phyloP scores from a whole-genome alignment of 2,113 vertebrate genomes.

The Paraplagusia blochii region DNA sequence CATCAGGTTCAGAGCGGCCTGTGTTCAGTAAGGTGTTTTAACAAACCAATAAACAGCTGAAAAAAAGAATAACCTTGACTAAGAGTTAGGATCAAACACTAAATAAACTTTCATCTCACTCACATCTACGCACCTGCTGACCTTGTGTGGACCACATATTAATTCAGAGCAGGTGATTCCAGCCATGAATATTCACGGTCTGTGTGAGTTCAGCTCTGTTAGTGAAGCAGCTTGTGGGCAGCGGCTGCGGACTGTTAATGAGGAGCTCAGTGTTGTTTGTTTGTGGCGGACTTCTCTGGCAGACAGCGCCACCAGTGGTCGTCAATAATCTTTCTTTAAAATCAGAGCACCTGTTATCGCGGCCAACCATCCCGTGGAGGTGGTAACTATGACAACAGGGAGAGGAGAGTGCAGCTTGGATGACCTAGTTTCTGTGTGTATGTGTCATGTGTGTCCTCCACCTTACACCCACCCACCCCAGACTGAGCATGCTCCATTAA shows the following conservation, averaged over 20 bases:
- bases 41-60: too few species aligned
- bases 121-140: slow-evolving; percentile 22
- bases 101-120: slow-evolving; percentile 34
- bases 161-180: slow-evolving; percentile 21
- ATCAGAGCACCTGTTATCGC: slow-evolving; percentile 68
- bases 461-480: slow-evolving; percentile 26
- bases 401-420: slow-evolving; percentile 61
- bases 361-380: slow-evolving; percentile 62
- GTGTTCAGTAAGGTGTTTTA: too few species aligned
- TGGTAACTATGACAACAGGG: slow-evolving; percentile 74
- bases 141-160: slow-evolving; percentile 17
- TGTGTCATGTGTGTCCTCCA: slow-evolving; percentile 27
- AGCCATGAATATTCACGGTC: slow-evolving; percentile 37
- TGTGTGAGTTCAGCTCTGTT: slow-evolving; percentile 26
- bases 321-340: slow-evolving; percentile 72
- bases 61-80: background rate
- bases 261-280: slow-evolving; percentile 33
- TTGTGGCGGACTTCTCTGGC: slow-evolving; percentile 42
- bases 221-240: slow-evolving; percentile 26
- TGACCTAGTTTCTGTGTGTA: slow-evolving; percentile 71
- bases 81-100: slow-evolving; percentile 27
- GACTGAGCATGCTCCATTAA: slow-evolving; percentile 57
- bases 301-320: slow-evolving; percentile 46
- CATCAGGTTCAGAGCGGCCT: too few species aligned
- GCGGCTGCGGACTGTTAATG: slow-evolving; percentile 32